Conservation (phyloP, 2,888 invertebrate species). For the Dolichopus griseipennis region DNA sequence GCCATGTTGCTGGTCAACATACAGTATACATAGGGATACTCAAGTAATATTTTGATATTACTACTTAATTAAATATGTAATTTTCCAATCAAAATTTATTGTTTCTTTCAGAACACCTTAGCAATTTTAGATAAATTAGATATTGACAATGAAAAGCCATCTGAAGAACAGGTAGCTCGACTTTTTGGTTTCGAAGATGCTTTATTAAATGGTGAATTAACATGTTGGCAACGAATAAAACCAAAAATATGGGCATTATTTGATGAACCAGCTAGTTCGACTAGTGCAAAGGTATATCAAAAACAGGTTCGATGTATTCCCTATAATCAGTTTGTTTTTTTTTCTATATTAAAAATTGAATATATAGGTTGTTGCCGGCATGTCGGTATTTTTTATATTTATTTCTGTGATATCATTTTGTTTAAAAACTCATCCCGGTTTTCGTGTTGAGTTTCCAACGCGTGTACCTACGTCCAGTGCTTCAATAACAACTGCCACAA, state of each 20-base stretch:
- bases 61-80: background rate
- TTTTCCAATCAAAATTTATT: background rate
- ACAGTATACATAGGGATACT: slow-evolving; percentile 76
- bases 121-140: slow-evolving; percentile 93
- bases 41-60: slow-evolving; percentile 47
- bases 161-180: slow-evolving; percentile 85
- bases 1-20: slow-evolving; percentile 98
- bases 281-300: slow-evolving; percentile 69
- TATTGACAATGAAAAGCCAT: slow-evolving; percentile 84
- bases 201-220: slow-evolving; percentile 66
- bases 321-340: background rate
- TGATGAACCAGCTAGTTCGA: slow-evolving; percentile 92
- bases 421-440: slow-evolving; percentile 87
- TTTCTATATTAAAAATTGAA: background rate
- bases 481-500: slow-evolving; percentile 26
- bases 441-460: slow-evolving; percentile 52
- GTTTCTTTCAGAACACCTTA: slow-evolving; percentile 71
- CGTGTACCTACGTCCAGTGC: slow-evolving; percentile 16
- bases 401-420: slow-evolving; percentile 93
- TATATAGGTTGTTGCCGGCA: slow-evolving; percentile 71
- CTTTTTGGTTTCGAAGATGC: slow-evolving; percentile 87
- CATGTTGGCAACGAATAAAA: slow-evolving; percentile 82
- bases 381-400: slow-evolving; percentile 94
- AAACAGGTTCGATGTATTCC: background rate
- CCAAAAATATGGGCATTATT: slow-evolving; percentile 92